Evolutionary conservation across 2,888 invertebrate genomes (phyloP).

Genomic region (Serrognathus titanus): DNA sequence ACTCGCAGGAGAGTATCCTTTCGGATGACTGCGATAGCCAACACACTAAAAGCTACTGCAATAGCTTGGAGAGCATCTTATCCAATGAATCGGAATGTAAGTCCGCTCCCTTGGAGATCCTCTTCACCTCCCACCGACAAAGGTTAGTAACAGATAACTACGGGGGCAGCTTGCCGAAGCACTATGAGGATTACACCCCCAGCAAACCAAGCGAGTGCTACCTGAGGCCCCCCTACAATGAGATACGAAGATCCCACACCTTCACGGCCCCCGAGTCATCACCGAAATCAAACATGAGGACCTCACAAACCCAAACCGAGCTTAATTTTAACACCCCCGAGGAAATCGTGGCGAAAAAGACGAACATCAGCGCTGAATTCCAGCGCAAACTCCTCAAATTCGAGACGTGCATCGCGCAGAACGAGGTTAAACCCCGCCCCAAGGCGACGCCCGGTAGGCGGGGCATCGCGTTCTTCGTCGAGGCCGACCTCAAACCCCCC

Average conservation of each 20-base stretch:
- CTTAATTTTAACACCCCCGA: slow-evolving; percentile 34
- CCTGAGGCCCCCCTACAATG: background rate
- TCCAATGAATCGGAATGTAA: slow-evolving; percentile 78
- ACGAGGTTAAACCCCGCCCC: slow-evolving; percentile 17
- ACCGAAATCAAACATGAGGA: slow-evolving; percentile 28
- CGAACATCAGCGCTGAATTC: slow-evolving; percentile 42
- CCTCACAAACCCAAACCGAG: slow-evolving; percentile 47
- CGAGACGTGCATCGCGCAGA: slow-evolving; percentile 38
- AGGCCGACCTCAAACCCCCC: slow-evolving; percentile 23
- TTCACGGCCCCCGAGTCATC: slow-evolving; percentile 17
- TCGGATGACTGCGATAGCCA: slow-evolving; percentile 57
- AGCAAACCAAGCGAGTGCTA: background rate
- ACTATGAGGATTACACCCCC: slow-evolving; percentile 9
- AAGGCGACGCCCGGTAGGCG: slow-evolving; percentile 1
- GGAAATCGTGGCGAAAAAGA: slow-evolving; percentile 37
- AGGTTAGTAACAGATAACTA: background rate
- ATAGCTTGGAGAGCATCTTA: slow-evolving; percentile 75
- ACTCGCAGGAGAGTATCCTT: slow-evolving; percentile 74
- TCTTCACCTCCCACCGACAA: slow-evolving; percentile 51
- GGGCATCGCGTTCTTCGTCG: slow-evolving; percentile 40
- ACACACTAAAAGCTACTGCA: slow-evolving; percentile 64
- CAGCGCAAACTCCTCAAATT: slow-evolving; percentile 46
- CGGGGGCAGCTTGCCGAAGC: slow-evolving; percentile 1
- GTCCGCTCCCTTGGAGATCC: slow-evolving; percentile 72
- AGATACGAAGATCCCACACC: slow-evolving; percentile 21